Evolutionary conservation across 2,888 invertebrate genomes (phyloP).

Genomic region (Pherbina coryleti): DNA sequence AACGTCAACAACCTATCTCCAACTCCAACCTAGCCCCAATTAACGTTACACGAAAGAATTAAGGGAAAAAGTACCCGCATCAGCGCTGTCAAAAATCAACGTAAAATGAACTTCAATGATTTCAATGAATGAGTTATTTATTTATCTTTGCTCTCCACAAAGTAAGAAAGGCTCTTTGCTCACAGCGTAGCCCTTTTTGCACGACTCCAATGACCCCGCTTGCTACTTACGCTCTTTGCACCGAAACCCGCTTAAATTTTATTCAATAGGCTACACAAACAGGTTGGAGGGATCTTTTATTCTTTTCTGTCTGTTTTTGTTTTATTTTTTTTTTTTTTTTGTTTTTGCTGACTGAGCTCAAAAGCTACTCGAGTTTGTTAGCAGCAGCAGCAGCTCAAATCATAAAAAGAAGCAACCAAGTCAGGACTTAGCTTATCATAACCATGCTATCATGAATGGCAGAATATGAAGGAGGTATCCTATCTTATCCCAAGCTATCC

Average conservation of each 20-base stretch:
- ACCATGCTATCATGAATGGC: not conserved
- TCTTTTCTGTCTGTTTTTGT: not conserved
- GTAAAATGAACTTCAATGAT: conserved; percentile 19
- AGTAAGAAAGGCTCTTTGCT: not conserved
- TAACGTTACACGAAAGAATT: not conserved
- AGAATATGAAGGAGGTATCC: too few relatives aligned
- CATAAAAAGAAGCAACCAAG: not conserved
- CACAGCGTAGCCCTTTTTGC: not conserved
- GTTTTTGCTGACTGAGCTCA: not conserved
- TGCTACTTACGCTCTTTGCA: not conserved
- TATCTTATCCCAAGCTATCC: not conserved
- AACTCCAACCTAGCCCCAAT: not conserved
- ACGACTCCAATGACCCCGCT: too few relatives aligned
- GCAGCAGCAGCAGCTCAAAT: not conserved
- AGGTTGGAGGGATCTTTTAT: not conserved
- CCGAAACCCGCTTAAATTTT: conserved; percentile 14
- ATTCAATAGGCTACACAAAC: conserved; percentile 21
- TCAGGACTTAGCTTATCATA: not conserved
- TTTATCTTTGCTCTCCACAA: not conserved
- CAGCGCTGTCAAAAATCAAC: conserved; percentile 29
- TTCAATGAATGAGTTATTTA: conserved; percentile 18
- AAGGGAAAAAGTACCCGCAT: not conserved
- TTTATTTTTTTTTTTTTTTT: not conserved
- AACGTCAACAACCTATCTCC: too few relatives aligned
- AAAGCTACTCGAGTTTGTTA: not conserved